Conservation (phyloP, 2,113 vertebrate species). For the Riparia riparia region DNA sequence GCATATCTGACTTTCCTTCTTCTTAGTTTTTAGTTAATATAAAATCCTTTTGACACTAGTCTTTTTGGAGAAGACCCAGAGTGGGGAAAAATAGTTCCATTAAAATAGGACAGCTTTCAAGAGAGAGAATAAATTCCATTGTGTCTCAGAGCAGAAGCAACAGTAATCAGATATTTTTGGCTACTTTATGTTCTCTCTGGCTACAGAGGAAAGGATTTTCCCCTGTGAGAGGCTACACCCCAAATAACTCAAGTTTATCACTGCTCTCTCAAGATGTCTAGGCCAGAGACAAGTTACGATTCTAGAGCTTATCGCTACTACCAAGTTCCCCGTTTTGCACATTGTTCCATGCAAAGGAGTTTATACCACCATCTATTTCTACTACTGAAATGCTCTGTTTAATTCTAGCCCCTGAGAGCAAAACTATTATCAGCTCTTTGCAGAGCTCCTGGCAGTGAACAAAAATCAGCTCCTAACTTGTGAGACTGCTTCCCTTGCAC, state of each 20-base stretch:
- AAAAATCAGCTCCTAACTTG: neutral
- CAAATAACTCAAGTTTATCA: neutral
- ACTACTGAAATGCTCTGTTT: neutral
- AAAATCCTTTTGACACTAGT: neutral
- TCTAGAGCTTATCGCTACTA: neutral
- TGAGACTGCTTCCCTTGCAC: neutral
- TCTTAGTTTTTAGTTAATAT: neutral
- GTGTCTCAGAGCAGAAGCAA: neutral
- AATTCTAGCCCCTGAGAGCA: neutral
- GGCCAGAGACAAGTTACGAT: neutral
- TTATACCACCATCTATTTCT: neutral
- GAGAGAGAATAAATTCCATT: neutral
- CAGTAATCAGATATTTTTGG: neutral
- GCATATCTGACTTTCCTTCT: neutral
- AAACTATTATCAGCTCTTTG: neutral
- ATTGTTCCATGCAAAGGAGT: neutral
- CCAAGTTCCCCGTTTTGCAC: neutral
- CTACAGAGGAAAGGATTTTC: neutral
- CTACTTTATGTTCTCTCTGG: neutral
- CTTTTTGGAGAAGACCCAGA: neutral
- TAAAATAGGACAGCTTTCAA: neutral
- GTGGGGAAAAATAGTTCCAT: neutral
- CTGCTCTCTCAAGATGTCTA: neutral
- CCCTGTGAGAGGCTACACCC: neutral
- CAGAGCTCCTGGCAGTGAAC: neutral